phyloP scores from a whole-genome alignment of 2,888 invertebrate species.

The Exephanes ischioxanthus region DNA sequence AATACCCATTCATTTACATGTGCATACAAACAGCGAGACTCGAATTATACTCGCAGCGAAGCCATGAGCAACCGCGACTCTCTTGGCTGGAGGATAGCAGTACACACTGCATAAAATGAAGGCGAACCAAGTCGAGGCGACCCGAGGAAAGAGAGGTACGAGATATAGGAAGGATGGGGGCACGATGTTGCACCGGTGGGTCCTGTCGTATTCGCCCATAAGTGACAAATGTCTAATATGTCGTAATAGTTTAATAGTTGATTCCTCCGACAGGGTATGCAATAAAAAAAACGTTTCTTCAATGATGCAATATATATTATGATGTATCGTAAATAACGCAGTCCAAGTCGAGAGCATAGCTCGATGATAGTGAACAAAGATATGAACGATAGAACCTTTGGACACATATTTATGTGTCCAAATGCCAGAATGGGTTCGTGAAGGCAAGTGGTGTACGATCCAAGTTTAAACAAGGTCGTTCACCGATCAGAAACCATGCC shows the following conservation, averaged over 20 bases:
- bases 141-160: slow-evolving; percentile 63
- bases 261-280: not conserved
- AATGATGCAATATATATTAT: not conserved
- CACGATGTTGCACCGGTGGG: slow-evolving; percentile 57
- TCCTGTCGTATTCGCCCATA: slow-evolving; percentile 30
- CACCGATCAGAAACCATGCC: slow-evolving; percentile 64
- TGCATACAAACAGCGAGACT: slow-evolving; percentile 78
- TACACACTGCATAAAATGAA: slow-evolving; percentile 43
- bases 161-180: slow-evolving; percentile 62
- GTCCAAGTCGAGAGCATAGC: not conserved
- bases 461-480: slow-evolving; percentile 65
- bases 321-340: not conserved
- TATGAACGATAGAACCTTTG: not conserved
- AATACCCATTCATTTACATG: slow-evolving; percentile 81
- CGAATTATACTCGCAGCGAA: slow-evolving; percentile 77
- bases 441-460: slow-evolving; percentile 43
- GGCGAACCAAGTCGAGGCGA: slow-evolving; percentile 47
- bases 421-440: not conserved
- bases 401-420: too few relatives aligned
- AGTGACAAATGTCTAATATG: slow-evolving; percentile 20
- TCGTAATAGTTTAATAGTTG: slow-evolving; percentile 21
- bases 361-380: not conserved
- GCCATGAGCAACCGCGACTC: slow-evolving; percentile 39
- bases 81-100: slow-evolving; percentile 55
- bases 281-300: not conserved